Conservation (phyloP, 2,797 vertebrate genomes). For the Aphelocoma californica region DNA sequence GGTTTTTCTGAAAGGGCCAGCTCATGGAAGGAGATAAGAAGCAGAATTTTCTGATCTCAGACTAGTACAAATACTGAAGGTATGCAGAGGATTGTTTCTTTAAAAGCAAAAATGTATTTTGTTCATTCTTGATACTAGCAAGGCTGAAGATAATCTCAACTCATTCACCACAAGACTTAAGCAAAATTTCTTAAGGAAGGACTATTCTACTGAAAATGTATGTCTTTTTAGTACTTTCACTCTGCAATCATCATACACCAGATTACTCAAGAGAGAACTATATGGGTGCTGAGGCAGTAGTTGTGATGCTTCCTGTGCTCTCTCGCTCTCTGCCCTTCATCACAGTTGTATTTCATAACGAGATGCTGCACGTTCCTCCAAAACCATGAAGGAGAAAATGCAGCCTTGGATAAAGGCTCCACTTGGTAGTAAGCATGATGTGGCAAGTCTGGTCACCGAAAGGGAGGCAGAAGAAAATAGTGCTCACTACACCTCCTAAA, state of each 20-base stretch:
- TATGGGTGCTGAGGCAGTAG: rapidly evolving
- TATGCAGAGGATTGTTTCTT: not conserved
- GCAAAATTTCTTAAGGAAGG: not conserved
- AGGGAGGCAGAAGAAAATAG: rapidly evolving
- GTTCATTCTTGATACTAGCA: not conserved
- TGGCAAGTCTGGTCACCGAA: not conserved
- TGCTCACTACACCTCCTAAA: rapidly evolving
- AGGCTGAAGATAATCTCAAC: not conserved
- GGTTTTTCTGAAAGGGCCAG: not conserved
- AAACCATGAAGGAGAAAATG: rapidly evolving
- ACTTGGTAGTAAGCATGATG: rapidly evolving
- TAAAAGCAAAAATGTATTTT: not conserved
- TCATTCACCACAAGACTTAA: not conserved
- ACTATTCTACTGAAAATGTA: not conserved
- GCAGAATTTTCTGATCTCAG: not conserved
- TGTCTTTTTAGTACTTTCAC: not conserved
- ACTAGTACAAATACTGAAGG: not conserved
- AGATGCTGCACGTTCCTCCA: rapidly evolving
- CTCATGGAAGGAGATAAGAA: not conserved
- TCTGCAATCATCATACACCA: rapidly evolving
- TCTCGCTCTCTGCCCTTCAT: not conserved
- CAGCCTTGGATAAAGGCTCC: not conserved
- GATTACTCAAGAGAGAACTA: not conserved
- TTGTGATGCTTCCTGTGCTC: not conserved
- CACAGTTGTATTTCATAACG: rapidly evolving